Conservation (phyloP, 2,113 vertebrate genomes). For the Oreotrochilus melanogaster region DNA sequence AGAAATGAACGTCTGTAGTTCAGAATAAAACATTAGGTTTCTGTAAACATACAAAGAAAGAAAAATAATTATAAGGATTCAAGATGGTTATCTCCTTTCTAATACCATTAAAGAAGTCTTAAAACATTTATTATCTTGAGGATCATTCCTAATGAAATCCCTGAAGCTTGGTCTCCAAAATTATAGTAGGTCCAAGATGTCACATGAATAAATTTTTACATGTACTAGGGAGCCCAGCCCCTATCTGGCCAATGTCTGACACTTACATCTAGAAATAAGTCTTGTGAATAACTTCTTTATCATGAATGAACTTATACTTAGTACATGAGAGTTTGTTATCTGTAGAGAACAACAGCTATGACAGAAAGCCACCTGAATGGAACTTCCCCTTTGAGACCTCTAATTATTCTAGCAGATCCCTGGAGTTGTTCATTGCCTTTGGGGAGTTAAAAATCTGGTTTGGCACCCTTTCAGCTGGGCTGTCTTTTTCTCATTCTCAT, state of each 20-base stretch:
- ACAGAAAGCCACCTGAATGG: background rate
- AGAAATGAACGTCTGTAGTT: background rate
- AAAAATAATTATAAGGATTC: background rate
- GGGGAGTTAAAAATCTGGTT: background rate
- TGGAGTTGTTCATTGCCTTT: background rate
- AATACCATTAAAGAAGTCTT: background rate
- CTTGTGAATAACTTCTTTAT: background rate
- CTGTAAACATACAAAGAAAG: background rate
- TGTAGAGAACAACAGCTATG: background rate
- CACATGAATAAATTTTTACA: background rate
- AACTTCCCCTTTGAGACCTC: background rate
- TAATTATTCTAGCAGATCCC: background rate
- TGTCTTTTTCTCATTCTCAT: background rate
- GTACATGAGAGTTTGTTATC: background rate
- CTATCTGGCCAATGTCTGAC: background rate
- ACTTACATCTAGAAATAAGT: background rate
- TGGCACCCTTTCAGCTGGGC: background rate
- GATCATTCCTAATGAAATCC: background rate
- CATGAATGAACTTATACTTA: background rate
- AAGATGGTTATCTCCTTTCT: background rate
- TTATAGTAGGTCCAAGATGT: background rate
- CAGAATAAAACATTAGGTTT: background rate
- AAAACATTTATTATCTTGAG: background rate
- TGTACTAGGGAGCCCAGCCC: background rate
- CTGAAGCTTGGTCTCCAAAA: background rate